phyloP scores from a whole-genome alignment of 2,113 vertebrate genomes.

The Cnemophilus loriae region DNA sequence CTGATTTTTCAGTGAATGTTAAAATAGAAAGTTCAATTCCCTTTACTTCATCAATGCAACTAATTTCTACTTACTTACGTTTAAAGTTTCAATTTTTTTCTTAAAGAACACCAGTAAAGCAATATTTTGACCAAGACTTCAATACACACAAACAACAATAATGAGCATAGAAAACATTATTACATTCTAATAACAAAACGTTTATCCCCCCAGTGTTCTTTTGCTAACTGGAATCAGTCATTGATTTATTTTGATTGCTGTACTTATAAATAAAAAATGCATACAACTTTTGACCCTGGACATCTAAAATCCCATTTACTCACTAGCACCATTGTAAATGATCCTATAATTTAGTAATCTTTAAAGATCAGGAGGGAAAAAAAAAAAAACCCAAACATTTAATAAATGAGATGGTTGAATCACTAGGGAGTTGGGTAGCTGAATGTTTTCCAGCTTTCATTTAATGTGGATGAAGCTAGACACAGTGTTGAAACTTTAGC shows the following conservation, averaged over 20 bases:
- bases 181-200: background rate
- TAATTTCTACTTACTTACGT: background rate
- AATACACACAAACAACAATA: background rate
- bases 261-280: background rate
- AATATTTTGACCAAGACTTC: background rate
- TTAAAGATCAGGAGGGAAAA: background rate
- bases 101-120: background rate
- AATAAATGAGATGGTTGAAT: background rate
- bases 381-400: background rate
- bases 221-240: background rate
- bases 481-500: background rate
- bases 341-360: background rate
- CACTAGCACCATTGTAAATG: background rate
- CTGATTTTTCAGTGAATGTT: background rate
- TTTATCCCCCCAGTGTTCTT: background rate
- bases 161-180: background rate
- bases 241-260: background rate
- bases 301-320: background rate
- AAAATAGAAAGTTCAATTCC: background rate
- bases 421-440: background rate
- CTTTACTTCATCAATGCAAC: background rate
- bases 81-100: background rate
- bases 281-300: background rate
- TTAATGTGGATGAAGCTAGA: background rate
- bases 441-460: background rate